Conservation (phyloP, 1,140 invertebrate genomes). For the Streblospio benedicti region DNA sequence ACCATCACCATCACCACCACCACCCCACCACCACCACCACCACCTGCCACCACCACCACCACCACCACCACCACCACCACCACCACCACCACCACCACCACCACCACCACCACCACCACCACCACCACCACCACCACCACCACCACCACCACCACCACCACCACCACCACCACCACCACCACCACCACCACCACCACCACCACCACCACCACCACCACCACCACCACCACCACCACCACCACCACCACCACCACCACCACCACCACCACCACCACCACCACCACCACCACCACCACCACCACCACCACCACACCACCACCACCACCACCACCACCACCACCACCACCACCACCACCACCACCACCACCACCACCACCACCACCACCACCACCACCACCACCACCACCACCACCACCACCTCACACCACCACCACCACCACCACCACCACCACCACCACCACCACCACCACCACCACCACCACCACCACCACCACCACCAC, state of each 20-base stretch:
- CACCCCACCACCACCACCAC: no score
- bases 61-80: not conserved
- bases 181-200: not conserved
- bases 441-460: not conserved
- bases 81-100: not conserved
- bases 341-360: not conserved
- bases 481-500: not conserved
- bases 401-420: no score
- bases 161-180: not conserved
- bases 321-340: no score
- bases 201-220: not conserved
- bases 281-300: not conserved
- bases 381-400: no score
- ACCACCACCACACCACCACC: no score
- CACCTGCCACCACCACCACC: not conserved
- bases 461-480: not conserved
- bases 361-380: not conserved
- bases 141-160: not conserved
- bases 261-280: not conserved
- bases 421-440: no score
- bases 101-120: not conserved
- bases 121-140: not conserved
- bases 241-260: not conserved
- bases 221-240: not conserved
- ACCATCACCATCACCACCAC: constrained; percentile 11